Conservation (phyloP, 2,888 invertebrate genomes). For the Athetis lepigone region DNA sequence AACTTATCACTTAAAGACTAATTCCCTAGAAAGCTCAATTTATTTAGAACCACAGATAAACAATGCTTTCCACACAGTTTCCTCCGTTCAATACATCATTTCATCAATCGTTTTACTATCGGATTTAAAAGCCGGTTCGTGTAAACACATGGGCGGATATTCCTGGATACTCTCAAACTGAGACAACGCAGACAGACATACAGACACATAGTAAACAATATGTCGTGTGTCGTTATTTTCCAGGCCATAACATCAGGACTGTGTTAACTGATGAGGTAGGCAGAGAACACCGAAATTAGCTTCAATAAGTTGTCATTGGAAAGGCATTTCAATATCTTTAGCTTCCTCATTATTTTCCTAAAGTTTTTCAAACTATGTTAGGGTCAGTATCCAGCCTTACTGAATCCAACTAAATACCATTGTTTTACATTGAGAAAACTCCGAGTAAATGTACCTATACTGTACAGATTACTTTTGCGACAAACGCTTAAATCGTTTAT, state of each 20-base stretch:
- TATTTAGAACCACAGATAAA: conserved; percentile 26
- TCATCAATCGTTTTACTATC: conserved; percentile 62
- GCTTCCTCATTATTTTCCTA: too few species aligned
- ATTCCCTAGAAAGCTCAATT: conserved; percentile 12
- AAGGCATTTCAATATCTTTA: too few species aligned
- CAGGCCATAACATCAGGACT: conserved; percentile 21
- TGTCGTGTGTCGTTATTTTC: conserved; percentile 53
- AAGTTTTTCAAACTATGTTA: too few species aligned
- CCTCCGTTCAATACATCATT: conserved; percentile 28
- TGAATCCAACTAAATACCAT: too few species aligned
- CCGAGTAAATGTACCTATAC: too few species aligned
- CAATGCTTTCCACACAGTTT: conserved; percentile 21
- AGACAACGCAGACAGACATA: conserved; percentile 57
- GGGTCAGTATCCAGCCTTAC: too few species aligned
- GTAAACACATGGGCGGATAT: conserved; percentile 60
- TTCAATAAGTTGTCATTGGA: too few species aligned
- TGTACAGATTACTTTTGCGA: too few species aligned
- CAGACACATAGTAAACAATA: conserved; percentile 59
- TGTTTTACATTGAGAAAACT: too few species aligned
- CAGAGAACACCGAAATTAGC: too few species aligned
- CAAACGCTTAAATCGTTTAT: too few species aligned
- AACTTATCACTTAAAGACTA: too few species aligned
- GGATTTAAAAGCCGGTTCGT: conserved; percentile 52
- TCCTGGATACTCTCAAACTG: conserved; percentile 60
- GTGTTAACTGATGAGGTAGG: background rate